Evolutionary conservation across 2,113 vertebrate species (phyloP), one percentile per base, ranked within the genome.

Genomic region (Chloroceryle aenea): DNA sequence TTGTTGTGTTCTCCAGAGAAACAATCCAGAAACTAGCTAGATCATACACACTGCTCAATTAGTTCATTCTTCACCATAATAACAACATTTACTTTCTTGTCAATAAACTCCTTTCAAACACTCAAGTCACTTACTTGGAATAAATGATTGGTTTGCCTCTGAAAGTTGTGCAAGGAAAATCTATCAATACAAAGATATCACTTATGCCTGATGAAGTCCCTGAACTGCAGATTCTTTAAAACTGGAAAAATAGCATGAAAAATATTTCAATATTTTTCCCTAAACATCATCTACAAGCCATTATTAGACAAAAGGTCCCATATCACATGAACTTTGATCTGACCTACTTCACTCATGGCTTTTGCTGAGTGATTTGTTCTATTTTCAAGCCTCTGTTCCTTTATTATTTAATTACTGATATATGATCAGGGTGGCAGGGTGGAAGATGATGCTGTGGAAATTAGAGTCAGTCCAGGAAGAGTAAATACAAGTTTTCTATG

Each of bases 371-470:
- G 23, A 34, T 67, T 78, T 77, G 5, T 32, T 79, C 11, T 56
- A 6, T 71, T 42, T 75, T 62, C n/a, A 76, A 74, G 18, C 10
- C 19, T 80, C 20, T 76, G 1, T 45, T 43, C 9, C 55, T 73
- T 79, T 82, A 36, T 71, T 38, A 77, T 53, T 81, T 29, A 75
- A 58, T 77, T 80, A 34, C 40, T 77, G 72, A 69, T 73, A 7
- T 48, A 56, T 6, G 18, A 20, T 15, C 4, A 8, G 15, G 1
- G 0, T 5, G 4, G 6, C 7, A 1, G 1, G 0, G 4, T 1
- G 3, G 14, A 2, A 3, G 4, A 8, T 63, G 27, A 23, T 27
- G 4, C 20, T 47, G 56, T 68, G 38, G 17, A 52, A 74, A 36
- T 47, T 81, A 82, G 17, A 87, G 13, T 59, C 17, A 82, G 40